These are phyloP conservation scores for Lepidonotus clava DNA, from an alignment of 2,888 invertebrate species.

Conservation along the genomic window DNA sequence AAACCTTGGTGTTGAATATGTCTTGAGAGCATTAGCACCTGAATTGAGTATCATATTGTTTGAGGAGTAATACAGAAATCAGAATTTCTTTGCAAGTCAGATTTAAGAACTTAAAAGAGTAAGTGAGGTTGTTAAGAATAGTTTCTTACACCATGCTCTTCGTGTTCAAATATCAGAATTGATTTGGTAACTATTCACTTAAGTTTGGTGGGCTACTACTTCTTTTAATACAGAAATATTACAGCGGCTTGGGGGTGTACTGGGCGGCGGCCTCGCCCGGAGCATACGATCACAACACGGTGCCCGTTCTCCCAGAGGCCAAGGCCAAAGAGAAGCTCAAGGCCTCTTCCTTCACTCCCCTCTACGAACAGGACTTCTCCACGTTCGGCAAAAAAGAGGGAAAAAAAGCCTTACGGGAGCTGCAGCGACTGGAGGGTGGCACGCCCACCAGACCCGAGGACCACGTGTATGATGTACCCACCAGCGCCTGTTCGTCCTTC, in stretches of 20 bases:
- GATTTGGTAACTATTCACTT: too few species aligned
- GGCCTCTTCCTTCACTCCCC: not conserved
- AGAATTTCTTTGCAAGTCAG: too few species aligned
- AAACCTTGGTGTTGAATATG: too few species aligned
- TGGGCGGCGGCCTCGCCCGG: slow-evolving; percentile 45
- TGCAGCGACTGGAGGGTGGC: not conserved
- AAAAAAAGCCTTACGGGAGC: not conserved
- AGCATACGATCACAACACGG: not conserved
- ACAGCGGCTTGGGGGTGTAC: slow-evolving; percentile 17
- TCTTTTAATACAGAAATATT: slow-evolving; percentile 57
- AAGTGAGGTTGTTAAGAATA: too few species aligned
- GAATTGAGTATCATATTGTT: too few species aligned
- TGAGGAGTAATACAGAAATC: too few species aligned
- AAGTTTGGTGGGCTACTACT: too few species aligned
- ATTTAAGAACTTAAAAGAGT: too few species aligned
- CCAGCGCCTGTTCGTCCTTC: not conserved
- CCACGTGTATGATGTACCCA: slow-evolving; percentile 15
- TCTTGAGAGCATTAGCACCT: too few species aligned
- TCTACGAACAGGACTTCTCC: slow-evolving; percentile 66
- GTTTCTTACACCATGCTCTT: too few species aligned
- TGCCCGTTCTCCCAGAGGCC: not conserved
- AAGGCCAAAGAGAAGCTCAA: not conserved
- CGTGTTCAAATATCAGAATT: too few species aligned
- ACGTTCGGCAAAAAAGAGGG: slow-evolving; percentile 73
- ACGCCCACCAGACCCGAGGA: not conserved